Percentiles rank a stretch among this genome's conserved stretches.
phyloP scores from a whole-genome alignment of 2,888 invertebrate genomes.

The Dryadula phaetusa region DNA sequence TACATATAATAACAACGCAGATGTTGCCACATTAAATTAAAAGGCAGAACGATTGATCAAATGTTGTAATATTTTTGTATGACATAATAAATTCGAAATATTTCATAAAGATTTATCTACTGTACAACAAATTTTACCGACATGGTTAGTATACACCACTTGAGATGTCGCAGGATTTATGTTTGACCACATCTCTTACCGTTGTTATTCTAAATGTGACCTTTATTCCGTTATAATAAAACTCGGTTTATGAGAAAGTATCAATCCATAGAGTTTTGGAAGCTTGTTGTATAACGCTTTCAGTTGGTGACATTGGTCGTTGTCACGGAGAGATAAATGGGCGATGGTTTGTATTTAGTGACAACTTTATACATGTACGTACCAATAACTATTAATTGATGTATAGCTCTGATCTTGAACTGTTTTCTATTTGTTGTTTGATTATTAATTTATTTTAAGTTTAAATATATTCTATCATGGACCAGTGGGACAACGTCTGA shows the following conservation, averaged over 20 bases:
- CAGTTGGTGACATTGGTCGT: conserved; percentile 67
- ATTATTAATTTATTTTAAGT: background rate
- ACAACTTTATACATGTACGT: conserved; percentile 65
- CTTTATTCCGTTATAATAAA: conserved; percentile 39
- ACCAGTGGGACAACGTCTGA: no score
- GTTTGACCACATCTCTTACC: conserved; percentile 31
- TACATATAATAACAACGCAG: background rate
- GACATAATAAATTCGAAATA: conserved; percentile 5
- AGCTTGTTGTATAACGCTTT: conserved; percentile 58
- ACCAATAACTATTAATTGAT: conserved; percentile 36
- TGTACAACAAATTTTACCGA: conserved; percentile 49
- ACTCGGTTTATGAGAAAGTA: conserved; percentile 33
- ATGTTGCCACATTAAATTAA: background rate
- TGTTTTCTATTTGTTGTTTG: background rate
- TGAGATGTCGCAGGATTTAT: conserved; percentile 51
- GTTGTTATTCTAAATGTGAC: conserved; percentile 14
- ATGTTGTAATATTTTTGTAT: background rate
- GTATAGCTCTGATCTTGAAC: conserved; percentile 9
- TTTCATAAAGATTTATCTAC: conserved; percentile 38
- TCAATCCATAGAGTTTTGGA: conserved; percentile 29
- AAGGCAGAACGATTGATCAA: conserved; percentile 3
- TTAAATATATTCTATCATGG: background rate
- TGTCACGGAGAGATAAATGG: conserved; percentile 76
- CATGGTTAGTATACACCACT: conserved; percentile 49
- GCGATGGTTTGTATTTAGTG: conserved; percentile 63